phyloP scores from a whole-genome alignment of 2,888 invertebrate genomes.

The Sphaeridia pumilis region DNA sequence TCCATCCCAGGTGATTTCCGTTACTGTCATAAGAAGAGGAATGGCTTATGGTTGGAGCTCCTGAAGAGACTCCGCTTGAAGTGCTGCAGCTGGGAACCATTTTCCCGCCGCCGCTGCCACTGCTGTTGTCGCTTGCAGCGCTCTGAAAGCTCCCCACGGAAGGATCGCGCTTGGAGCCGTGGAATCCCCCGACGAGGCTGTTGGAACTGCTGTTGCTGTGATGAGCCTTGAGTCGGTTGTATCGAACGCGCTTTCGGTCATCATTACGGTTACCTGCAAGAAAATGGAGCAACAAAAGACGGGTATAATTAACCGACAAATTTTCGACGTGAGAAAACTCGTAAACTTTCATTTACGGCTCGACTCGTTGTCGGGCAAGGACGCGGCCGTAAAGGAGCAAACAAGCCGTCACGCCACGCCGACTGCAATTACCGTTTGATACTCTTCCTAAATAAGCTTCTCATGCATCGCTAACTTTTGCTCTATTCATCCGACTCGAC shows the following conservation, averaged over 20 bases:
- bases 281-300: too few relatives aligned
- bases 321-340: too few relatives aligned
- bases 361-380: too few relatives aligned
- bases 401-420: too few relatives aligned
- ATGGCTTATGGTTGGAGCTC: conserved; percentile 11
- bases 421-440: too few relatives aligned
- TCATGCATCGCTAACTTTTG: too few relatives aligned
- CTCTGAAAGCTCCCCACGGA: conserved; percentile 8
- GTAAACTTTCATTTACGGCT: too few relatives aligned
- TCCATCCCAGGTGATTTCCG: conserved; percentile 19
- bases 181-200: too few relatives aligned
- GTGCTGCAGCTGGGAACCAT: conserved; percentile 1
- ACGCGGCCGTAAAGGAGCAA: too few relatives aligned
- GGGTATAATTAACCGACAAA: too few relatives aligned
- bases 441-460: too few relatives aligned
- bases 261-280: conserved; percentile 6
- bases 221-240: conserved; percentile 33
- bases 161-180: conserved; percentile 8
- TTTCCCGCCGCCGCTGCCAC: conserved; percentile 11
- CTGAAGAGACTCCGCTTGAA: not conserved
- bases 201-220: conserved; percentile 18
- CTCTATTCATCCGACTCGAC: too few relatives aligned
- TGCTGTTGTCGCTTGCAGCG: not conserved
- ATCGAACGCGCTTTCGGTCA: conserved; percentile 28
- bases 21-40: conserved; percentile 21